Evolutionary conservation across 2,797 vertebrate species (phyloP).

Genomic region (Arrhamphus sclerolepis): DNA sequence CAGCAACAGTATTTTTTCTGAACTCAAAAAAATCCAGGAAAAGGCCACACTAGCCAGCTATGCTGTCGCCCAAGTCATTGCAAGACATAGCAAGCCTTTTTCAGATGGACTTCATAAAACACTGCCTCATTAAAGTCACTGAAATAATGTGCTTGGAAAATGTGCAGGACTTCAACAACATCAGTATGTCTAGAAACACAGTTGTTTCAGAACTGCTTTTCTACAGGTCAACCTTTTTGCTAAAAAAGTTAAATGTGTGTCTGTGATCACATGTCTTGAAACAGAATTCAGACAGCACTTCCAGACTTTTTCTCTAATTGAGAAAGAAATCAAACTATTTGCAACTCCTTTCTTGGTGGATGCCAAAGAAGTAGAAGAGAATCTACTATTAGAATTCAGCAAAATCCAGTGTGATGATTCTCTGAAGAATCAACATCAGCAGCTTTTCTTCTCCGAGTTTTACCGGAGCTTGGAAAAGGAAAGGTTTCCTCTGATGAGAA

Average conservation of each 20-base stretch:
- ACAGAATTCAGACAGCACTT: neutral
- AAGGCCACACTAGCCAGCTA: too few relatives aligned
- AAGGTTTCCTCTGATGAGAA: neutral
- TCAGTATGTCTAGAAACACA: neutral
- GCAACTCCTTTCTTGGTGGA: neutral
- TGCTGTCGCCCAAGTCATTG: too few relatives aligned
- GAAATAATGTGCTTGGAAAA: neutral
- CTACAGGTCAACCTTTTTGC: conserved; percentile 12
- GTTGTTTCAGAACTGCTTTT: neutral
- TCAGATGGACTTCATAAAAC: too few relatives aligned
- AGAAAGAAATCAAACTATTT: conserved; percentile 21
- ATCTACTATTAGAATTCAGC: neutral
- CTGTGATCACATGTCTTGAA: neutral
- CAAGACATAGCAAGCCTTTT: too few relatives aligned
- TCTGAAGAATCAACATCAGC: too few relatives aligned
- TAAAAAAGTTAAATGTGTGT: neutral
- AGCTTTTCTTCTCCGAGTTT: neutral
- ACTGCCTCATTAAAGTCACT: neutral
- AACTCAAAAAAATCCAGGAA: too few relatives aligned
- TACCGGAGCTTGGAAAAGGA: neutral
- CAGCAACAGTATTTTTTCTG: too few relatives aligned
- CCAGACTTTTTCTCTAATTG: conserved; percentile 21
- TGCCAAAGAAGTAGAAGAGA: neutral
- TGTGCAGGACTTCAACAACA: neutral
- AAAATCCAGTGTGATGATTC: neutral